A percentile compares a stretch with the other conserved stretches of the same genome.
phyloP scores from a whole-genome alignment of 2,797 vertebrate genomes.

The Alectoris magna region DNA sequence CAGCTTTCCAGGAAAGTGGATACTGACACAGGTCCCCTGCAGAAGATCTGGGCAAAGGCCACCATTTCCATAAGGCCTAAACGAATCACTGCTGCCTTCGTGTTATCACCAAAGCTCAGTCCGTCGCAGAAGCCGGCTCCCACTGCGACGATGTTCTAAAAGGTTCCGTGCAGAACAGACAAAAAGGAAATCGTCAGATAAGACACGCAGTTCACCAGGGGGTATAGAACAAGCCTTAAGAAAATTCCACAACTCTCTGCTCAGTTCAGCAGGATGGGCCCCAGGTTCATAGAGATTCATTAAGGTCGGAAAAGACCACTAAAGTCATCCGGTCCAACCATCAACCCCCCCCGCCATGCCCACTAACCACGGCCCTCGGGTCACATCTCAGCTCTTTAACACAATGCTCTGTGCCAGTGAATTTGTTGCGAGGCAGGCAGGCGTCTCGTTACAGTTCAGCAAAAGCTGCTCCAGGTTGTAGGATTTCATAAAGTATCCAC shows the following conservation, averaged over 20 bases:
- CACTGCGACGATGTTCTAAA: slow-evolving; percentile 89
- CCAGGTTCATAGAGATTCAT: no score
- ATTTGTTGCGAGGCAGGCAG: neutral
- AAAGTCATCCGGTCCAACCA: no score
- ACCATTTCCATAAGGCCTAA: slow-evolving; percentile 94
- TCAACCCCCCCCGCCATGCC: no score
- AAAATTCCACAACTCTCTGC: neutral
- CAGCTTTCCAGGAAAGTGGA: slow-evolving; percentile 91
- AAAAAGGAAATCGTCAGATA: neutral
- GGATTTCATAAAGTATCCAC: neutral
- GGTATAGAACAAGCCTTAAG: neutral
- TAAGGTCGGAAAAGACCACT: no score
- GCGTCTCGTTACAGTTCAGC: neutral
- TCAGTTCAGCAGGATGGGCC: neutral
- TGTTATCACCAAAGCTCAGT: slow-evolving; percentile 87
- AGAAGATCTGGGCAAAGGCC: slow-evolving; percentile 88
- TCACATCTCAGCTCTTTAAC: no score
- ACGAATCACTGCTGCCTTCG: slow-evolving; percentile 91
- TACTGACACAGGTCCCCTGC: slow-evolving; percentile 77
- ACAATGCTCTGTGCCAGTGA: neutral
- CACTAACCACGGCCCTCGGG: no score
- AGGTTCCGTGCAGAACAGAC: neutral
- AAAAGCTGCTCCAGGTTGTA: neutral
- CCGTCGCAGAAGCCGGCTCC: slow-evolving; percentile 91
- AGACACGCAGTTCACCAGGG: fast-evolving